Conservation (phyloP, 1,140 invertebrate genomes). For the Antheraea mylitta region DNA sequence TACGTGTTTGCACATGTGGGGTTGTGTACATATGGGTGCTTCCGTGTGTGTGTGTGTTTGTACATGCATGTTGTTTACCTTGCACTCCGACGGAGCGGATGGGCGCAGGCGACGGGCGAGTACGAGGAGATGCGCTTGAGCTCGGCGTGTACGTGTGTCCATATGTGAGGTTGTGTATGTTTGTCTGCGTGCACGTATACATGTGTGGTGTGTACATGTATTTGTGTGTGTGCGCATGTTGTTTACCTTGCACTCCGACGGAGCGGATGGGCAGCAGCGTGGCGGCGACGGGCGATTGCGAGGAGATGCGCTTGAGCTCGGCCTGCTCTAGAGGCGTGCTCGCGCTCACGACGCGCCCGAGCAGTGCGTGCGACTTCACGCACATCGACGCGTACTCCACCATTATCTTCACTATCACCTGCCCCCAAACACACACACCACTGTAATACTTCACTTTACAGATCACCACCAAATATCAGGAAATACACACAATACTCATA, state of each 20-base stretch:
- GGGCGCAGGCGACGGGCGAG: slow-evolving; percentile 89
- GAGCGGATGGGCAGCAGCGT: slow-evolving; percentile 96
- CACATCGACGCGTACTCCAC: slow-evolving; percentile 95
- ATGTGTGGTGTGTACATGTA: too few species aligned
- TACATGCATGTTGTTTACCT: slow-evolving; percentile 79
- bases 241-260: slow-evolving; percentile 96
- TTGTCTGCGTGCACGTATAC: too few species aligned
- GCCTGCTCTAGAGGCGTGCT: slow-evolving; percentile 87
- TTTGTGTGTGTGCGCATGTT: too few species aligned
- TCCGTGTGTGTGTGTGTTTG: too few species aligned
- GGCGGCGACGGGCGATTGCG: slow-evolving; percentile 87
- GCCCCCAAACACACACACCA: neutral
- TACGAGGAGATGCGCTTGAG: slow-evolving; percentile 88
- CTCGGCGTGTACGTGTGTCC: too few species aligned
- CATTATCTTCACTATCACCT: slow-evolving; percentile 95
- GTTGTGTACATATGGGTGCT: too few species aligned
- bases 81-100: slow-evolving; percentile 98
- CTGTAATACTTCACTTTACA: too few species aligned
- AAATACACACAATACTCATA: too few species aligned
- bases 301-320: slow-evolving; percentile 88
- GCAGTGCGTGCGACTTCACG: slow-evolving; percentile 94
- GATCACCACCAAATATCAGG: too few species aligned
- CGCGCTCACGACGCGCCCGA: slow-evolving; percentile 92
- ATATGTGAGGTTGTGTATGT: too few species aligned
- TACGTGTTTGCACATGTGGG: too few species aligned